Conservation (phyloP, 2,113 vertebrate species). For the Tupaia tana region DNA sequence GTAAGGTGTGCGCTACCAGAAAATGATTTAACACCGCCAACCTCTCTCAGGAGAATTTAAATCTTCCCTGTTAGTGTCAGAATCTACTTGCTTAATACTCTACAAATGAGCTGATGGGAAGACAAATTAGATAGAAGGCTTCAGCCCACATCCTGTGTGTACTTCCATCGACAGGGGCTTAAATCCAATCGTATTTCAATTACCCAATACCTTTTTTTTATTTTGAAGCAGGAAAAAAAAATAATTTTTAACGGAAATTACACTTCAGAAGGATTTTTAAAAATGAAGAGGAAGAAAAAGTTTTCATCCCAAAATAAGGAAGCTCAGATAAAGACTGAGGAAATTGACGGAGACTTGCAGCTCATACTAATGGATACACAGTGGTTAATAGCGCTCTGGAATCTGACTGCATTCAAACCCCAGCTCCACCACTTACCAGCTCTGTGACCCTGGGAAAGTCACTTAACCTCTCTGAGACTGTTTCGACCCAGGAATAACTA, state of each 20-base stretch:
- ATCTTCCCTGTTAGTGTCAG: constrained; percentile 35
- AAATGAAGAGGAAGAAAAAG: not conserved
- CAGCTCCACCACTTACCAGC: not conserved
- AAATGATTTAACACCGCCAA: constrained; percentile 55
- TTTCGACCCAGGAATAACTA: not conserved
- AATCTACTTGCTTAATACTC: constrained; percentile 49
- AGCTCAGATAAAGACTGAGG: not conserved
- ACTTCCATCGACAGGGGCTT: not conserved
- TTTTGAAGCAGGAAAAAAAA: not conserved
- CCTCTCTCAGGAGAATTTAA: constrained; percentile 46
- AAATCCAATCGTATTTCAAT: not conserved
- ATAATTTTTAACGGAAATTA: not conserved
- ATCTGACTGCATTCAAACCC: not conserved
- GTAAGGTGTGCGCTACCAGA: constrained; percentile 14
- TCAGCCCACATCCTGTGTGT: not conserved
- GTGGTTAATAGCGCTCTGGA: not conserved
- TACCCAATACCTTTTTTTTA: not conserved
- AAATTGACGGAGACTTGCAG: not conserved
- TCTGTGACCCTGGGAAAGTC: constrained; percentile 1
- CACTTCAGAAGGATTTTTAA: not conserved
- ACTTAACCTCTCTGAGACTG: constrained; percentile 13
- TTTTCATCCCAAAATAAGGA: constrained; percentile 36
- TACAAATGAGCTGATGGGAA: constrained; percentile 46
- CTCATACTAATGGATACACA: not conserved
- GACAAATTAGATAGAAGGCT: constrained; percentile 36